phyloP scores from a whole-genome alignment of 1,140 invertebrate species.

The Adoxophyes honmai region DNA sequence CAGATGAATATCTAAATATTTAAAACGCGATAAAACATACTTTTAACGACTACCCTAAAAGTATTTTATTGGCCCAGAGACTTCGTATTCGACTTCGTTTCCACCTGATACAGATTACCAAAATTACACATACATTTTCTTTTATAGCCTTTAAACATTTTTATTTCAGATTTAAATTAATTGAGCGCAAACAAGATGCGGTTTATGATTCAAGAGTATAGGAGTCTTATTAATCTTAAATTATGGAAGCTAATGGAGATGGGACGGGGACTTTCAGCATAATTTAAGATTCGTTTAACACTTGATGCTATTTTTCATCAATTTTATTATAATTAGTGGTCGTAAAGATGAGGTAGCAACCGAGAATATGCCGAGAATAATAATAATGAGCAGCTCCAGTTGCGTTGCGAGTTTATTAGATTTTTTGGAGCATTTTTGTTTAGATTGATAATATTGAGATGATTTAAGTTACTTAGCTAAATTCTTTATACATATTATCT shows the following conservation, averaged over 20 bases:
- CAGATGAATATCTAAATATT: slow-evolving; percentile 70
- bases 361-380: background rate
- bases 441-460: too few species aligned
- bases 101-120: slow-evolving; percentile 57
- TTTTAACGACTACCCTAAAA: slow-evolving; percentile 65
- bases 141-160: slow-evolving; percentile 56
- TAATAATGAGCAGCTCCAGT: background rate
- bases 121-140: slow-evolving; percentile 56
- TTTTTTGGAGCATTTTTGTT: too few species aligned
- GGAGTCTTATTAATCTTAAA: slow-evolving; percentile 40
- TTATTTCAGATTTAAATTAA: slow-evolving; percentile 66
- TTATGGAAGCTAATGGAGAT: slow-evolving; percentile 37
- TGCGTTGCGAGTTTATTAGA: too few species aligned
- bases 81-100: slow-evolving; percentile 26
- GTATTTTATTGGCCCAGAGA: slow-evolving; percentile 55
- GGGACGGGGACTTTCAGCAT: slow-evolving; percentile 34
- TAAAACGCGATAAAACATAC: slow-evolving; percentile 71
- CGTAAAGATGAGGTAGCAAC: slow-evolving; percentile 25
- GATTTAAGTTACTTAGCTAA: too few species aligned
- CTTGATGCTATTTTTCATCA: slow-evolving; percentile 41
- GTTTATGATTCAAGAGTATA: slow-evolving; percentile 44
- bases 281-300: slow-evolving; percentile 38
- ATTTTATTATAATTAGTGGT: slow-evolving; percentile 30
- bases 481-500: too few species aligned
- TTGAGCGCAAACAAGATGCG: slow-evolving; percentile 59